Conservation (phyloP, 1,140 invertebrate genomes). For the Drosophila takahashii region DNA sequence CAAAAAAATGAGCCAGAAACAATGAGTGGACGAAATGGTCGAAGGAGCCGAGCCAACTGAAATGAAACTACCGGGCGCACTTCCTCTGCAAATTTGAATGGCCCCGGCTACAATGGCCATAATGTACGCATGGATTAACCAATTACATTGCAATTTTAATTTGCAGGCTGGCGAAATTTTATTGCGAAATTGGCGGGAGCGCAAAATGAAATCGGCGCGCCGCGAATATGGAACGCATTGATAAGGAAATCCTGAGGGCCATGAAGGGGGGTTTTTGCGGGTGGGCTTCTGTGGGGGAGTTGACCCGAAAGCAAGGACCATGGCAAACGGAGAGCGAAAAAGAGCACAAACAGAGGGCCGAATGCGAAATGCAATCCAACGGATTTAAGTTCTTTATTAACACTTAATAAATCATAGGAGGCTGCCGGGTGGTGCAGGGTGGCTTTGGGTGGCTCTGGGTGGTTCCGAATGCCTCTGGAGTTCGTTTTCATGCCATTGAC, state of each 20-base stretch:
- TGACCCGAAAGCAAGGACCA: constrained; percentile 32
- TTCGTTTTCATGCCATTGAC: constrained; percentile 33
- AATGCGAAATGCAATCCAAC: constrained; percentile 78
- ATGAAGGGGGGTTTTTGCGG: neutral
- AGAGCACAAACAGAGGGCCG: constrained; percentile 39
- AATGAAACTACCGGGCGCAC: constrained; percentile 55
- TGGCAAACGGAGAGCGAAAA: constrained; percentile 15
- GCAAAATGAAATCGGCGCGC: constrained; percentile 72
- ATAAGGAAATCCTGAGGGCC: constrained; percentile 77
- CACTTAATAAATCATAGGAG: constrained; percentile 83
- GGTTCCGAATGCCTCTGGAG: constrained; percentile 2
- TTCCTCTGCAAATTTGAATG: constrained; percentile 59
- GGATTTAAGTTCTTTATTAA: constrained; percentile 85
- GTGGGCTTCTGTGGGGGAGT: neutral
- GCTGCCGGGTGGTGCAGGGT: neutral
- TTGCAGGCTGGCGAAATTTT: constrained; percentile 83
- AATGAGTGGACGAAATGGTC: constrained; percentile 19
- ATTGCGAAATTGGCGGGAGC: constrained; percentile 78
- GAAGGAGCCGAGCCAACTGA: constrained; percentile 18
- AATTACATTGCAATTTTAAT: constrained; percentile 85
- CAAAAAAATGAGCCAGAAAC: constrained; percentile 42
- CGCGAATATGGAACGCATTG: constrained; percentile 79
- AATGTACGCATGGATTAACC: constrained; percentile 84
- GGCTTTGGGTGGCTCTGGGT: neutral
- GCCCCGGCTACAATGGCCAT: constrained; percentile 60